Conservation (phyloP, 2,797 vertebrate genomes). For the Macropodus opercularis region DNA sequence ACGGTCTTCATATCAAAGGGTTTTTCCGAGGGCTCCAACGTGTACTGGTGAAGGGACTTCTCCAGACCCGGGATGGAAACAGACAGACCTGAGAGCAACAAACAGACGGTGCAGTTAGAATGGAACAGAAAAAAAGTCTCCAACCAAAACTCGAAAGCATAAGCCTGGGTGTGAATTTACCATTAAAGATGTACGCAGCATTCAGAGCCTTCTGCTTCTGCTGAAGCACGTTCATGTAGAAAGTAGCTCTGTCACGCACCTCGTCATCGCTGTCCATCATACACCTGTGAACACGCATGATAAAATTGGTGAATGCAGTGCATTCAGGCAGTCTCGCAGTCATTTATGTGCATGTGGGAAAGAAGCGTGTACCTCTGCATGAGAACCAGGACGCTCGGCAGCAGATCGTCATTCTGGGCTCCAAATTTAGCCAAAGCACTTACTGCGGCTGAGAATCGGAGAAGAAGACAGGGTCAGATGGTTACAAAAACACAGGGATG, state of each 20-base stretch:
- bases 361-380: constrained; percentile 87
- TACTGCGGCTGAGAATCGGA: constrained; percentile 86
- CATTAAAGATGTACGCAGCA: constrained; percentile 95
- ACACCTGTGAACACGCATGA: constrained; percentile 79
- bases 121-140: too few relatives aligned
- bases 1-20: constrained; percentile 94
- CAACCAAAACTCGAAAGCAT: too few relatives aligned
- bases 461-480: not conserved
- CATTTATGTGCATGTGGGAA: too few relatives aligned
- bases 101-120: not conserved
- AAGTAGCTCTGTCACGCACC: constrained; percentile 95
- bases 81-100: constrained; percentile 83
- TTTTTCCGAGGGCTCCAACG: constrained; percentile 92
- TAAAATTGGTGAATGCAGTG: not conserved
- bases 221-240: constrained; percentile 96
- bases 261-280: constrained; percentile 99
- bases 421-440: constrained; percentile 97
- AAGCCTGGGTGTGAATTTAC: constrained; percentile 66
- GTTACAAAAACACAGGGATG: not conserved
- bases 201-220: constrained; percentile 96
- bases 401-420: constrained; percentile 95
- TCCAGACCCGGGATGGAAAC: constrained; percentile 95
- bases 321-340: not conserved
- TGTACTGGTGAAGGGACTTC: constrained; percentile 96
- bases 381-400: constrained; percentile 95